Evolutionary conservation across 2,113 vertebrate species (phyloP), one percentile per base, ranked within the genome.

Genomic region (Engraulis encrasicolus): DNA sequence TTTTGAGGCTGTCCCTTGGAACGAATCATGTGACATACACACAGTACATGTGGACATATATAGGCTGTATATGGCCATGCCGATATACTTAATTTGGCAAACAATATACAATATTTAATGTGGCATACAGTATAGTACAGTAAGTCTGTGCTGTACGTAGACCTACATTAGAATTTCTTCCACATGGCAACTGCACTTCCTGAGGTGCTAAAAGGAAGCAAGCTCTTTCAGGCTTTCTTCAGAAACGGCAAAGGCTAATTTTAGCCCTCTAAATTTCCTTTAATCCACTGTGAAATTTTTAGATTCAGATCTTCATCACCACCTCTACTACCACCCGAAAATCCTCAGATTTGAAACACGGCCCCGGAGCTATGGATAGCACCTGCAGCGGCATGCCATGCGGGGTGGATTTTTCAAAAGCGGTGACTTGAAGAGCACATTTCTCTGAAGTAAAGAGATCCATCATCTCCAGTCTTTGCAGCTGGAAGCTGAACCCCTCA

Each of bases 301-400:
- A 74, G 66, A 74, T 74, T 74, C n/a, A n/a, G n/a, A 74, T 74
- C 66, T 74, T 34, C 31, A 74, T 74, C 66, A 74, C n/a, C n/a
- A 31, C 2, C 12, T 0, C n/a, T n/a, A n/a, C n/a, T n/a, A n/a
- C n/a, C n/a, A n/a, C n/a, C n/a, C n/a, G n/a, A n/a, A 74, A 74
- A 74, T 74, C 23, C 14, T 74, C 66, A 17, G 66, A 74, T 74
- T 74, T 27, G 31, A 74, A 74, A 74, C 34, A 27, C 17, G 23
- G 17, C 17, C 2, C 2, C 31, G 23, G 31, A 66, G 23, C 58
- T 66, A 11, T 27, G 34, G 66, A 27, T 14, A 34, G 66, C 66
- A 74, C 66, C 66, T 74, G 66, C 66, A 74, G 11, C 31, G 1
- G 12, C 12, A 34, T 74, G 17, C n/a, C n/a, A n/a, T n/a, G n/a